Conservation (phyloP, 2,797 vertebrate genomes). For the Chelidonichthys spinosus region DNA sequence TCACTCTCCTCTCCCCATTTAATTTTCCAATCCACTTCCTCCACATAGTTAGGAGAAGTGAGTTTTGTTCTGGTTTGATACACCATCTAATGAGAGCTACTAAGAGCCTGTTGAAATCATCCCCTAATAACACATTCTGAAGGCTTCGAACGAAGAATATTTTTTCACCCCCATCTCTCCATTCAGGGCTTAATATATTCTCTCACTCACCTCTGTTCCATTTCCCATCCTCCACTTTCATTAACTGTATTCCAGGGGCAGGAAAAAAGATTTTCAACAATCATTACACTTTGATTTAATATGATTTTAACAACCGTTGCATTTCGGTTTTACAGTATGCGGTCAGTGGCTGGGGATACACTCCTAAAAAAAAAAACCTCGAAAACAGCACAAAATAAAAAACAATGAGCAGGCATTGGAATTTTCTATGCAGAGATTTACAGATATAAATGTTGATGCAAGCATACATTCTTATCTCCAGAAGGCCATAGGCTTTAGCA, state of each 20-base stretch:
- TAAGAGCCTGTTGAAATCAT: conserved; percentile 90
- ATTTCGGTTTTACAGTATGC: conserved; percentile 42
- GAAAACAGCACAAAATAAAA: conserved; percentile 12
- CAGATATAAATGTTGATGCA: conserved; percentile 31
- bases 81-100: conserved; percentile 90
- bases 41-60: conserved; percentile 88
- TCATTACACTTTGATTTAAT: conserved; percentile 65
- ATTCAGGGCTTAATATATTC: conserved; percentile 81
- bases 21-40: conserved; percentile 91
- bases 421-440: conserved; percentile 34
- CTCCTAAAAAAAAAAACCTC: conserved; percentile 16
- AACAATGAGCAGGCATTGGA: conserved; percentile 26
- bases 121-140: conserved; percentile 87
- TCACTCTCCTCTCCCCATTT: conserved; percentile 86
- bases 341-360: conserved; percentile 28
- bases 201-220: conserved; percentile 69
- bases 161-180: conserved; percentile 75
- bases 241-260: conserved; percentile 59
- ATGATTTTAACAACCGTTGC: conserved; percentile 55
- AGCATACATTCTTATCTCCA: conserved; percentile 55
- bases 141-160: conserved; percentile 80
- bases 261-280: conserved; percentile 32
- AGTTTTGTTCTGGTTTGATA: conserved; percentile 92
- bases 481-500: conserved; percentile 29
- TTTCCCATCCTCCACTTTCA: conserved; percentile 70